Base-by-base conservation (phyloP, 2,888 invertebrate genomes). In the Notocelia uddmanniana region DNA sequence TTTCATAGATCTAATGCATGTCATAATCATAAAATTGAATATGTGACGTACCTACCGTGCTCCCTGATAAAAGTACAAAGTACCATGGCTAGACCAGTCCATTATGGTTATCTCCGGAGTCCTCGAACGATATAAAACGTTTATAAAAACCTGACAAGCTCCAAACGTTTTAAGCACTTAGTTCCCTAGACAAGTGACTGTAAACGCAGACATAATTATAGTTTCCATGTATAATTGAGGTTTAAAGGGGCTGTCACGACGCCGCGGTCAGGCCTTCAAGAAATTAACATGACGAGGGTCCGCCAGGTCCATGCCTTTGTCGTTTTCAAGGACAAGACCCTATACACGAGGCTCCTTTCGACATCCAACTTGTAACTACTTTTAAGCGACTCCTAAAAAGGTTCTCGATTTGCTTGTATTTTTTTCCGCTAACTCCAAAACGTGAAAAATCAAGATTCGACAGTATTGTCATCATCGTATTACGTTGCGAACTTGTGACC, bases 271-370 rank as follows among this genome's bases (percentile, higher is more conserved):
- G 59, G 41, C 21, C 55, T 54, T 54, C 45, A 45, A 60, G 66
- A 67, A 50, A 58, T 58, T 58, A 64, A 64, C 45, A 66, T 66
- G 70, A 70, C 70, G 31, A 59, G 70, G 64, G 52, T 64, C 23
- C 18, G 21, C 15, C 50, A 18, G 13, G 48, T 45, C 26, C 45
- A 15, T 19, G 45, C 52, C 64, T 52, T 34, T 37, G 64, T 54
- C 64, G 52, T 15, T 19, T 31, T 15, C 52, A 54, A 64, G 37
- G 64, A 9, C 64, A 52, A 45, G 45, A 5, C 45, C 45, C 45
- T 45, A 45, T n/a, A n/a, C 45, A 45, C 45, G 45, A 8, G 45
- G 45, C 45, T 6, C 8, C n/a, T 6, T 45, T 45, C n/a, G 45
- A 45, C 13, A 45, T 41, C 31, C 8, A 31, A 31, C 8, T 31